A percentile compares a stretch with the other conserved stretches of the same genome.
Evolutionary conservation across 2,113 vertebrate species (phyloP).

Genomic region (Dipodomys merriami): DNA sequence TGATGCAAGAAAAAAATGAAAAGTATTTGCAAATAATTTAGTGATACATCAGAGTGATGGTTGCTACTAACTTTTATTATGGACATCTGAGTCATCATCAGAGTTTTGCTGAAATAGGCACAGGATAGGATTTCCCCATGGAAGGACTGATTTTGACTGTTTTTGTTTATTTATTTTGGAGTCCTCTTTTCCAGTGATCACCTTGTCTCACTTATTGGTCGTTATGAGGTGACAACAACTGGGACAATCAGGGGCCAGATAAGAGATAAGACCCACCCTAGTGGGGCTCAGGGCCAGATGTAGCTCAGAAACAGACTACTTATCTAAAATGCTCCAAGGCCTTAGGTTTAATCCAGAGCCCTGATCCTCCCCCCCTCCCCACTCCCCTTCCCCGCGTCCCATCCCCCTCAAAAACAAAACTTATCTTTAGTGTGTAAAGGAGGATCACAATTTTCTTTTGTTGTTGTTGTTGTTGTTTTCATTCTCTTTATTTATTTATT

Average conservation of each 20-base stretch:
- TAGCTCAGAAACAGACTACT: too few species aligned
- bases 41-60: neutral
- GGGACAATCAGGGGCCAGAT: rapidly evolving
- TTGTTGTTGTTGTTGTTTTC: too few species aligned
- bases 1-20: neutral
- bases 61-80: neutral
- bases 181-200: neutral
- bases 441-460: neutral
- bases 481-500: too few species aligned
- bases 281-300: neutral
- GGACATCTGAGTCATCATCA: neutral
- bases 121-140: neutral
- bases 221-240: neutral
- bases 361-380: too few species aligned
- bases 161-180: neutral
- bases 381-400: rapidly evolving
- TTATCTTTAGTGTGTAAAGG: neutral
- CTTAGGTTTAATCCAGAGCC: too few species aligned
- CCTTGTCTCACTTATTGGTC: neutral
- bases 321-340: too few species aligned
- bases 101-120: neutral
- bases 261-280: neutral
- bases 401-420: neutral
- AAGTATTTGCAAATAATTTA: neutral
- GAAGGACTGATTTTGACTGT: neutral